Evolutionary conservation across 2,888 invertebrate genomes (phyloP).

Genomic region (Erebia palarica): DNA sequence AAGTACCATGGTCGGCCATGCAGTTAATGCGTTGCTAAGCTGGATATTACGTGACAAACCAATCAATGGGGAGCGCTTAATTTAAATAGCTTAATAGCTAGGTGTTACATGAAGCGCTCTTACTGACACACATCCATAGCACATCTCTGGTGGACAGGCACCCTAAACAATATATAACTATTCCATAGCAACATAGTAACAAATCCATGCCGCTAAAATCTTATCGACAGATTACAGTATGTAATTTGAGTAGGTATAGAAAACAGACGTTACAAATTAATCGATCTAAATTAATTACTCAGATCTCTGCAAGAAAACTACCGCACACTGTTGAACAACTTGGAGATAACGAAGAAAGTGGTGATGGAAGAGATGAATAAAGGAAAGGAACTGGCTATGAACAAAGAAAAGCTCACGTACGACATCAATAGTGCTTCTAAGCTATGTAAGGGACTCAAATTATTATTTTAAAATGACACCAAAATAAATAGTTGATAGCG

Average conservation of each 20-base stretch:
- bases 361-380: conserved; percentile 85
- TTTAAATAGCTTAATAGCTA: too few species aligned
- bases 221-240: too few species aligned
- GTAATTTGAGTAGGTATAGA: too few species aligned
- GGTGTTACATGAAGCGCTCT: too few species aligned
- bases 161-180: too few species aligned
- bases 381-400: conserved; percentile 84
- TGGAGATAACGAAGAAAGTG: conserved; percentile 86
- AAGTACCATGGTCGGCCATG: too few species aligned
- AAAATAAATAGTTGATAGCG: not conserved
- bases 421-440: conserved; percentile 78
- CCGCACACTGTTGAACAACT: conserved; percentile 79
- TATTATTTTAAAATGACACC: not conserved
- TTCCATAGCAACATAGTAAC: not conserved
- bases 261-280: too few species aligned
- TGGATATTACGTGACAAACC: too few species aligned
- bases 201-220: not conserved
- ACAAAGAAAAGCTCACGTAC: conserved; percentile 81
- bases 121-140: too few species aligned
- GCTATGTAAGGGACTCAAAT: conserved; percentile 53
- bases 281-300: not conserved
- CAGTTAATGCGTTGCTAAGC: too few species aligned
- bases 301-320: conserved; percentile 84
- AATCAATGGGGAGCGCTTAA: too few species aligned
- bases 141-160: too few species aligned